phyloP scores from a whole-genome alignment of 2,888 invertebrate genomes.

The Dryomyza anilis region DNA sequence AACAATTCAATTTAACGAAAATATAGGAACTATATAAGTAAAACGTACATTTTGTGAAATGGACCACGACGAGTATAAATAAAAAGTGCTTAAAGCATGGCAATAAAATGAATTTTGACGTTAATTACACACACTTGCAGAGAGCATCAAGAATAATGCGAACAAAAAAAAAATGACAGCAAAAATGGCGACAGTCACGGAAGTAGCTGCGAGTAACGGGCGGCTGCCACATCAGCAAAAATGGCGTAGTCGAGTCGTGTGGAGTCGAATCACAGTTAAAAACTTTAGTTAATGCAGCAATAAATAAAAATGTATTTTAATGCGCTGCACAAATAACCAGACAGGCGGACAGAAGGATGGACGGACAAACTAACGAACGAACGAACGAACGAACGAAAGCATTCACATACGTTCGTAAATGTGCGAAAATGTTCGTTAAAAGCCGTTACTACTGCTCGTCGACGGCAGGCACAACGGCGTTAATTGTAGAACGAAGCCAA shows the following conservation, averaged over 20 bases:
- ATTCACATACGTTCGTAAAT: no score
- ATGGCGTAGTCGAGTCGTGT: not conserved
- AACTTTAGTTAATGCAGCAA: constrained; percentile 40
- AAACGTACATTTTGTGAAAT: not conserved
- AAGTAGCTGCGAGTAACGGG: constrained; percentile 26
- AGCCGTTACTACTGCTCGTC: constrained; percentile 6
- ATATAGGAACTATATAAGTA: no score
- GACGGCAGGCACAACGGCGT: constrained; percentile 13
- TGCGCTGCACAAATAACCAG: not conserved
- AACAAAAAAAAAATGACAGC: constrained; percentile 10
- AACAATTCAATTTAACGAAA: no score
- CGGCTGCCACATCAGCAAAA: not conserved
- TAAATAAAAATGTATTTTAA: constrained; percentile 38
- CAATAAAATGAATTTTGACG: constrained; percentile 25
- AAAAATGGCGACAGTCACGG: constrained; percentile 1
- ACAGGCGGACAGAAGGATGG: not conserved
- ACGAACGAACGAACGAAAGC: no score
- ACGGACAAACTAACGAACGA: no score
- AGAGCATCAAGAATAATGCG: not conserved
- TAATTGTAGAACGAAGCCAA: constrained; percentile 17
- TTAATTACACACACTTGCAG: constrained; percentile 18
- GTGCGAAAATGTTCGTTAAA: constrained; percentile 7
- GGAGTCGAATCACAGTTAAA: constrained; percentile 35
- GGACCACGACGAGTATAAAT: constrained; percentile 1
- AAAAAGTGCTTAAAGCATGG: constrained; percentile 5